Conservation (phyloP, 2,888 invertebrate genomes). For the Andrena bucephala region DNA sequence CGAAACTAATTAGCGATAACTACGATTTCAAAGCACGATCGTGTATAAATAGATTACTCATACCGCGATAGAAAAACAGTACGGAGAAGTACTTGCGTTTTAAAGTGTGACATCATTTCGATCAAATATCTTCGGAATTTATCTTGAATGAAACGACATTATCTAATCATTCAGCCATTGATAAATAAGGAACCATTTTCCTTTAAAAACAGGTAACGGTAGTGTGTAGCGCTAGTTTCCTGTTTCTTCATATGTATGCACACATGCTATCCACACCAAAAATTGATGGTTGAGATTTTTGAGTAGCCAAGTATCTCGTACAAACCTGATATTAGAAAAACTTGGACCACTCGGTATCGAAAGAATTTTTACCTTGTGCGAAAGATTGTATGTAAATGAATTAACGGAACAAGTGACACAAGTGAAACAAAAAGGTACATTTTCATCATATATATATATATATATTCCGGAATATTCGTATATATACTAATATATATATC, state of each 20-base stretch:
- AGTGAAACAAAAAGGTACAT: too few relatives aligned
- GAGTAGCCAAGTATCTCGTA: not conserved
- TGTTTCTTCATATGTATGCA: too few relatives aligned
- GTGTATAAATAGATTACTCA: not conserved
- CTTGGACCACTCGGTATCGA: not conserved
- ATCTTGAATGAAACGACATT: not conserved
- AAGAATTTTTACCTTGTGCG: too few relatives aligned
- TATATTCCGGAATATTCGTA: too few relatives aligned
- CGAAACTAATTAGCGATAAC: not conserved
- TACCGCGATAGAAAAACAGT: not conserved
- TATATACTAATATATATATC: not conserved
- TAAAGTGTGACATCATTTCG: not conserved
- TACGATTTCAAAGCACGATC: not conserved
- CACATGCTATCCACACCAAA: too few relatives aligned
- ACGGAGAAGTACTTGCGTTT: not conserved
- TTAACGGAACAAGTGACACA: not conserved
- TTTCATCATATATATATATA: too few relatives aligned
- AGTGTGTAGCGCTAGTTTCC: too few relatives aligned
- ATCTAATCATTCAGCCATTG: constrained; percentile 19
- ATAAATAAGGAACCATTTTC: not conserved
- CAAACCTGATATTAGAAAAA: not conserved
- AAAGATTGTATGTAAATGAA: not conserved
- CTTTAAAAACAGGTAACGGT: not conserved
- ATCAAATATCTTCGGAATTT: not conserved
- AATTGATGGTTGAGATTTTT: too few relatives aligned